Base-by-base conservation (phyloP, 2,888 invertebrate genomes). In the Merodon equestris region DNA sequence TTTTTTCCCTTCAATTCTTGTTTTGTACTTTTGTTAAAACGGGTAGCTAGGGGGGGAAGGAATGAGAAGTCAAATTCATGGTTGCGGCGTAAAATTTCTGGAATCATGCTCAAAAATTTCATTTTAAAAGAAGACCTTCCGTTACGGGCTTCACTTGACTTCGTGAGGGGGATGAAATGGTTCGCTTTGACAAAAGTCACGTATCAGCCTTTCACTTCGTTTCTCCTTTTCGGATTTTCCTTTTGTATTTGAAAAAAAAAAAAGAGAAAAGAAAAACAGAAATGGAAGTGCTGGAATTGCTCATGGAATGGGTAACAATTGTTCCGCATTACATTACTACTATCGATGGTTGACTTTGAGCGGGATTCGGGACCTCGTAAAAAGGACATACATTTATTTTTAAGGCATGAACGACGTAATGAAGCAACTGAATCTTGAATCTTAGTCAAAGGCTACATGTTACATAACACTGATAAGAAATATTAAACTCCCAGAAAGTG, bases 41-140 rank as follows among this genome's bases (percentile, higher is more conserved):
- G 51, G n/a, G 38, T 48, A 34, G 18, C 10, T 42, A 56, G 57
- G 27, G 40, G 45, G 42, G 13, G 18, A 36, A n/a, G 36, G 40
- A n/a, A 3, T 40, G 14, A 14, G 40, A 75, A 74, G 48, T 57
- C 70, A 53, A 70, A 70, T 70, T 64, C 75, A 64, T 64, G 60
- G 36, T 56, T 67, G 48, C 38, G 68, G 74, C 79, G 79, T 68
- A 68, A 74, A 79, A 74, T 63, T 79, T 79, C 60, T 45, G 19
- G 44, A 74, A 79, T 79, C 74, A 79, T 79, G 68, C 64, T 79
- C 68, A 79, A 79, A 79, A 79, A 79, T 79, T 79, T 79, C 68
- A 79, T 79, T 74, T 79, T 74, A 74, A 79, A 79, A 70, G 68
- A 40, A 47, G 45, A 66, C 47, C 45, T 47, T 48, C 27, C 48